phyloP scores from a whole-genome alignment of 2,113 vertebrate species.

The Haemorhous mexicanus region DNA sequence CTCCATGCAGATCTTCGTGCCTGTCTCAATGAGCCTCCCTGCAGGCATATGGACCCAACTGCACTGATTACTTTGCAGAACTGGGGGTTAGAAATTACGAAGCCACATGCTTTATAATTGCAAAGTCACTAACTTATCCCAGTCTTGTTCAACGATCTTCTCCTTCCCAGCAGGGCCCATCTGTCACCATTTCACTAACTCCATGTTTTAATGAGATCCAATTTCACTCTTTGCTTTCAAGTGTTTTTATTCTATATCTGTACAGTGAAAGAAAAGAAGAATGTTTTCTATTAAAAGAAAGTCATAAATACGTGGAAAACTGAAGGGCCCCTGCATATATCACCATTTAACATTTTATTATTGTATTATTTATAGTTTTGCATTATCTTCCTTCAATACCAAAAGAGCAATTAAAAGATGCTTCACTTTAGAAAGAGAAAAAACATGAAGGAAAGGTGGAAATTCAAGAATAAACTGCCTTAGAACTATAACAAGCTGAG shows the following conservation, averaged over 20 bases:
- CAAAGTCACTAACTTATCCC: conserved; percentile 30
- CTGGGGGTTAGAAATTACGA: conserved; percentile 33
- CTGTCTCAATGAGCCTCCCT: conserved; percentile 25
- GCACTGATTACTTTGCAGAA: conserved; percentile 34
- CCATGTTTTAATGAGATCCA: conserved; percentile 17
- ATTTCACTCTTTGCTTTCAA: conserved; percentile 30
- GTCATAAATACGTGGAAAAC: background rate
- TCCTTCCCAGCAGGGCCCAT: conserved; percentile 46
- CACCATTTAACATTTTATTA: background rate
- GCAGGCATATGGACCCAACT: conserved; percentile 14
- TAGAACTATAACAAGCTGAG: background rate
- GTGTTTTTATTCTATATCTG: conserved; percentile 10
- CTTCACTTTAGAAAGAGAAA: background rate
- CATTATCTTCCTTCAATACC: background rate
- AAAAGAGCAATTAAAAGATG: background rate
- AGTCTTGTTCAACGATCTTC: background rate
- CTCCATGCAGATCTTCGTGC: background rate
- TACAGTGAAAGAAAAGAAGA: background rate
- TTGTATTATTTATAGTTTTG: background rate
- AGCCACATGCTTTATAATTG: conserved; percentile 51
- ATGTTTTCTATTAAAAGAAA: background rate
- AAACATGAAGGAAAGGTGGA: background rate
- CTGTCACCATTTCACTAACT: conserved; percentile 35
- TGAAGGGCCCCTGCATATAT: background rate
- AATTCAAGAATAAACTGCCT: background rate